These are phyloP conservation scores for Vimba vimba DNA, from an alignment of 2,113 vertebrate genomes.

Conservation along the genomic window DNA sequence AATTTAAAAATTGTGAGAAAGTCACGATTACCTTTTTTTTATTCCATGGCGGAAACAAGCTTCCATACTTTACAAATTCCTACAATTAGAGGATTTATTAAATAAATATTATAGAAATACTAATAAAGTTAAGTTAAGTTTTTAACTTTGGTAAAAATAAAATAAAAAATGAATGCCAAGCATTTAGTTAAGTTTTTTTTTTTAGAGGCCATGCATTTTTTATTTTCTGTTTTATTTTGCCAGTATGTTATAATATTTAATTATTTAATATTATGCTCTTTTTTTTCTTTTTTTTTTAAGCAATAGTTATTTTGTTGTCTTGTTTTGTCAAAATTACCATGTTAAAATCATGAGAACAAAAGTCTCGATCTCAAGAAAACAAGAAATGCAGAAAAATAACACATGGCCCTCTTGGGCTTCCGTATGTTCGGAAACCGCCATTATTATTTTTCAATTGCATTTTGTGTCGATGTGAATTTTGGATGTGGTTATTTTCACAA, in stretches of 20 bases:
- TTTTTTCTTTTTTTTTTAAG: neutral
- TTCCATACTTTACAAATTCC: too few relatives aligned
- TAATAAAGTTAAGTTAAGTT: neutral
- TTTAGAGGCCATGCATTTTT: neutral
- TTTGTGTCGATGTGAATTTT: neutral
- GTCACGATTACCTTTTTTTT: too few relatives aligned
- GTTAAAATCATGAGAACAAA: neutral
- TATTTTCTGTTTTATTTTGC: neutral
- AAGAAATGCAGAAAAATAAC: neutral
- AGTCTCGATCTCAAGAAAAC: neutral
- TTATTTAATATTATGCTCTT: neutral
- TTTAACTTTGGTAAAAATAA: neutral
- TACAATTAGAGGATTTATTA: too few relatives aligned
- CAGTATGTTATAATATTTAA: neutral
- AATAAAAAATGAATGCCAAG: neutral
- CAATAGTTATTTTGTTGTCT: neutral
- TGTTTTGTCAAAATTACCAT: neutral
- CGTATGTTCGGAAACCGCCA: neutral
- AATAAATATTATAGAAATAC: too few relatives aligned
- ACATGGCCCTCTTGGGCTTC: neutral
- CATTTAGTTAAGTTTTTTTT: neutral
- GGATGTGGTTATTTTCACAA: neutral
- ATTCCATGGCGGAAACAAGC: too few relatives aligned
- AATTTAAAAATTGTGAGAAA: too few relatives aligned
- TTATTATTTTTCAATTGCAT: neutral